Percentiles rank a stretch among this genome's conserved stretches.
These are phyloP conservation scores for Hetaerina titia DNA, from an alignment of 2,888 invertebrate genomes.

Conservation along the genomic window DNA sequence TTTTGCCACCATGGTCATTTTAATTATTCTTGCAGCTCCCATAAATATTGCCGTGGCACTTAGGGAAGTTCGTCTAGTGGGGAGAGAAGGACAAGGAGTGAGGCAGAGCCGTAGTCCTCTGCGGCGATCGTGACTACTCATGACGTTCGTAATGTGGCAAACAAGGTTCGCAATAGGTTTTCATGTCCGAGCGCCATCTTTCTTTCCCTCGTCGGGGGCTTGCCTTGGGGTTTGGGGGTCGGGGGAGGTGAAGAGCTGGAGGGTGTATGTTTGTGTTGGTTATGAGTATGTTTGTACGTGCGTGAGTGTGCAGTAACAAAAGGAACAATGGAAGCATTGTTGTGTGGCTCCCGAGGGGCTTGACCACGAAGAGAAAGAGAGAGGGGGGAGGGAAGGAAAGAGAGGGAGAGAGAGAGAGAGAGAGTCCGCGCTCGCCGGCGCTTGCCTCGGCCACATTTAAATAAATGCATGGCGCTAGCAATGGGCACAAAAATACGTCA, in stretches of 20 bases:
- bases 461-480: not conserved
- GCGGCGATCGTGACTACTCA: not conserved
- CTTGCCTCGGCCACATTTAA: not conserved
- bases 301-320: constrained; percentile 1
- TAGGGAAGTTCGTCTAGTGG: not conserved
- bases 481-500: not conserved
- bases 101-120: not conserved
- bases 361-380: constrained; percentile 2
- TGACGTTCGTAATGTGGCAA: not conserved
- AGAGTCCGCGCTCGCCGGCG: not conserved
- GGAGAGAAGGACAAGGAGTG: not conserved
- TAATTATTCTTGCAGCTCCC: too few species aligned
- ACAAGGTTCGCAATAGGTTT: not conserved
- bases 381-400: not conserved
- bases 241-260: not conserved
- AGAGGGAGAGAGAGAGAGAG: not conserved
- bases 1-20: too few species aligned
- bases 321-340: constrained; percentile 27
- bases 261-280: not conserved
- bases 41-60: too few species aligned
- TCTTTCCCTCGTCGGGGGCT: not conserved
- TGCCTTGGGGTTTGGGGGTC: too few species aligned
- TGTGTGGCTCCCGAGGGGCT: not conserved
- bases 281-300: not conserved
- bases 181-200: not conserved